Conservation (phyloP, 2,888 invertebrate genomes). For the Zele albiditarsus region DNA sequence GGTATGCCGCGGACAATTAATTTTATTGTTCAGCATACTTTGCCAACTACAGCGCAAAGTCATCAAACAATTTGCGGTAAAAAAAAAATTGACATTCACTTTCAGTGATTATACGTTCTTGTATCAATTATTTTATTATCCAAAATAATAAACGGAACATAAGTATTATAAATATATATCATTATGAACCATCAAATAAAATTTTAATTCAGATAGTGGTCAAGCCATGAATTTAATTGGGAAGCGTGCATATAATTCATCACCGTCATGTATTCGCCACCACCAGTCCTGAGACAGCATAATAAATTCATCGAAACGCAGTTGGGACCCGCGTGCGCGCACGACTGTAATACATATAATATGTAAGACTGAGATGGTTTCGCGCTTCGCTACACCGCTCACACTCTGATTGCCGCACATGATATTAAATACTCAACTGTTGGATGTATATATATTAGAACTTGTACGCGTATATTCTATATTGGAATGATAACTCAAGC, state of each 20-base stretch:
- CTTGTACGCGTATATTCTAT: not conserved
- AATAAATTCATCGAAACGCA: conserved; percentile 59
- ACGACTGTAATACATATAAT: not conserved
- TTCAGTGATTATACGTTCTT: not conserved
- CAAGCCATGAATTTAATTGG: conserved; percentile 56
- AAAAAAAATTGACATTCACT: conserved; percentile 12
- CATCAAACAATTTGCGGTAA: not conserved
- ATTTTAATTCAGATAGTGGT: conserved; percentile 32
- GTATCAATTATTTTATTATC: not conserved
- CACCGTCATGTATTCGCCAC: conserved; percentile 49
- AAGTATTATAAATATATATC: conserved; percentile 4
- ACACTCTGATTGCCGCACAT: conserved; percentile 38
- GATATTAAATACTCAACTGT: conserved; percentile 44
- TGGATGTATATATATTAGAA: not conserved
- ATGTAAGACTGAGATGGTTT: not conserved
- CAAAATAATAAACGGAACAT: conserved; percentile 1
- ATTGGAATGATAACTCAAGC: too few species aligned
- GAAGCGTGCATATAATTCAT: conserved; percentile 53
- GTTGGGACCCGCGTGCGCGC: conserved; percentile 38
- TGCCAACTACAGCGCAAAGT: conserved; percentile 28
- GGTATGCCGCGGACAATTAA: conserved; percentile 20
- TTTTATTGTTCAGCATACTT: conserved; percentile 16
- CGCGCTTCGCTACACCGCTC: conserved; percentile 43
- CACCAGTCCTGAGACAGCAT: conserved; percentile 51
- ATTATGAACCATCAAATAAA: not conserved